phyloP scores from a whole-genome alignment of 2,888 invertebrate species.

The Heterodera filipjevi region DNA sequence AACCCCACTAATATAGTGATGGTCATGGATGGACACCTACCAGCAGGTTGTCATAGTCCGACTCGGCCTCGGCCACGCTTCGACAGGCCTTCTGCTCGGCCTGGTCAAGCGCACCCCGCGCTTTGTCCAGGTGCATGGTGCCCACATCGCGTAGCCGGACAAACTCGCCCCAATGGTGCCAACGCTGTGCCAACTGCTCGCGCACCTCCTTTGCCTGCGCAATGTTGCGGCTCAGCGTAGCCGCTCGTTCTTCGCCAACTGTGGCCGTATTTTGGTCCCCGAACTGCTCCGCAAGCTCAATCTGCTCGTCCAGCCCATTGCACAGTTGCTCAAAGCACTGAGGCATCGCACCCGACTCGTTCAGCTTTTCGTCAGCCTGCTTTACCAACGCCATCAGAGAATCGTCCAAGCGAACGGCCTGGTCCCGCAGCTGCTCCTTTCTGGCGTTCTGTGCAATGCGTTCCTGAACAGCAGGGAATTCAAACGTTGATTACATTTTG shows the following conservation, averaged over 20 bases:
- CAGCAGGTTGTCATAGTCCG: conserved; percentile 32
- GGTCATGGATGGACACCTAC: conserved; percentile 9
- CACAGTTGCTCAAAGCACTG: conserved; percentile 33
- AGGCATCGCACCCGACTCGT: conserved; percentile 41
- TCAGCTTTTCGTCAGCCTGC: conserved; percentile 33
- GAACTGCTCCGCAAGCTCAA: conserved; percentile 34
- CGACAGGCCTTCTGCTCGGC: conserved; percentile 19
- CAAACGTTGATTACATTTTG: neutral
- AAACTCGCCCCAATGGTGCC: conserved; percentile 39
- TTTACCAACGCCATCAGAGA: conserved; percentile 35
- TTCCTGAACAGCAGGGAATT: neutral
- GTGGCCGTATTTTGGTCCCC: conserved; percentile 18
- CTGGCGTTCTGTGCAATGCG: conserved; percentile 1
- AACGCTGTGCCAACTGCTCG: conserved; percentile 23
- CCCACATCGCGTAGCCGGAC: conserved; percentile 47
- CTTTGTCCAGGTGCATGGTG: conserved; percentile 36
- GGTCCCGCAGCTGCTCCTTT: conserved; percentile 34
- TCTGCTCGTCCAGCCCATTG: conserved; percentile 5
- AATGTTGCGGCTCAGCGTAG: too few species aligned
- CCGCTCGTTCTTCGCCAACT: conserved; percentile 18
- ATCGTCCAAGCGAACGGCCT: conserved; percentile 38
- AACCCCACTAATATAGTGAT: too few species aligned
- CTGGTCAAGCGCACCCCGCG: conserved; percentile 24
- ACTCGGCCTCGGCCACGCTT: conserved; percentile 26
- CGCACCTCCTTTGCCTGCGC: conserved; percentile 31